Evolutionary conservation across 1,140 invertebrate species (phyloP), one percentile per base, ranked within the genome.

Genomic region (Hylyphantes graminicola): DNA sequence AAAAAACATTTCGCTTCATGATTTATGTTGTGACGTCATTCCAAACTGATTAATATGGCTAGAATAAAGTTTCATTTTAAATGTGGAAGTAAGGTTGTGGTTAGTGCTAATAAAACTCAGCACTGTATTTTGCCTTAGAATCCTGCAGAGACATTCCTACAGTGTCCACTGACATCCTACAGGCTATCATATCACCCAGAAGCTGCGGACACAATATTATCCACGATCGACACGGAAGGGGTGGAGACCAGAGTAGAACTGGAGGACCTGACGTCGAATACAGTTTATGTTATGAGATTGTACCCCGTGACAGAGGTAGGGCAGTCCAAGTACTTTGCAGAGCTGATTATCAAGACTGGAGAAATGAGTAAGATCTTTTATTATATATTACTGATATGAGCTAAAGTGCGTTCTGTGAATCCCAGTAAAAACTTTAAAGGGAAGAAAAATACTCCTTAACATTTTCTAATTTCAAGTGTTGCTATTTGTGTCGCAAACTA

Each of bases 181-280:
- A 53, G 48, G 8, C 8, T 83, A 21, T 57, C 17, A 2, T 83
- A 74, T 17, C 53, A 83, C 11, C 80, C 80, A 2, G 80, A 83
- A 17, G 70, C 80, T 2, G 57, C 15, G 2, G 61, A 74, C 15
- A 64, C n/a, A 6, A 55, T 83, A 6, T 53, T 64, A 19, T 19
- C 11, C 6, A 67, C 15, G 0, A 6, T 53, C 3, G 61, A 83
- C 11, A 74, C 68, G 7, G 80, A 67, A 2, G 72, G 61, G 0
- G 15, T 59, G 6, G n/a, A 35, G 15, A 57, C 13, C n/a, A 17
- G 5, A 2, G 61, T 75, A 15, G 19, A 48, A 7, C 0, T 83
- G 15, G 80, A 74, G 17, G 80, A 83, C 21, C 53, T 83, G 3
- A 74, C 70, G 0, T 72, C 80, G 0, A 55, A 83, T 61, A 83